These are phyloP conservation scores for Andrena marginata DNA, from an alignment of 2,888 invertebrate species.

Conservation along the genomic window DNA sequence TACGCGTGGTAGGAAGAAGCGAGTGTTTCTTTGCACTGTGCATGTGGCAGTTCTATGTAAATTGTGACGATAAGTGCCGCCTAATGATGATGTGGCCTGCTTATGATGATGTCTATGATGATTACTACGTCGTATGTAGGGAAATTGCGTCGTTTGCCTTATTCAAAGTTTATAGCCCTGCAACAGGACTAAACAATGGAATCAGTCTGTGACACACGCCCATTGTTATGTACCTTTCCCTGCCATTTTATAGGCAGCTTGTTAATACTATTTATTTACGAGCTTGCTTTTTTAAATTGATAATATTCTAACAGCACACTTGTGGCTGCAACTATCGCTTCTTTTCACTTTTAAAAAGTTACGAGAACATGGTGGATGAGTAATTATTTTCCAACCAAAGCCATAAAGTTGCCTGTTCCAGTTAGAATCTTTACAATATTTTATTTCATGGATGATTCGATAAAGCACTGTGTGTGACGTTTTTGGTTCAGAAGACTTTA, in stretches of 20 bases:
- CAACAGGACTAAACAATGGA: not conserved
- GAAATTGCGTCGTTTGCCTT: not conserved
- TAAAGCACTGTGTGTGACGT: not conserved
- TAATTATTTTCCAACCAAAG: not conserved
- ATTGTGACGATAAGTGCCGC: not conserved
- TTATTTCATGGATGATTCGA: conserved; percentile 14
- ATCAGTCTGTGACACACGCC: not conserved
- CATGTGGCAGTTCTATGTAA: not conserved
- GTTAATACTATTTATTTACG: no score
- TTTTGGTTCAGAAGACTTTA: not conserved
- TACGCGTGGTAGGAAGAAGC: not conserved
- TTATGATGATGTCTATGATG: not conserved
- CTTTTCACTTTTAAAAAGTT: no score
- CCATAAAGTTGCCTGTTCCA: not conserved
- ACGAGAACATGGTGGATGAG: not conserved
- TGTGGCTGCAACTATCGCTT: no score
- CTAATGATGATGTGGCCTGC: not conserved
- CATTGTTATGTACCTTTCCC: no score
- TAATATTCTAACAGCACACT: no score
- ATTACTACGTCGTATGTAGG: not conserved
- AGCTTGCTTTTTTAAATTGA: no score
- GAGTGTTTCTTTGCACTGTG: not conserved
- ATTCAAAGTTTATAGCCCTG: not conserved
- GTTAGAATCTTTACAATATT: not conserved
- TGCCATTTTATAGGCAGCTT: no score